These are phyloP conservation scores for Apodemus agrarius DNA, from an alignment of 2,797 vertebrate species.

Conservation along the genomic window DNA sequence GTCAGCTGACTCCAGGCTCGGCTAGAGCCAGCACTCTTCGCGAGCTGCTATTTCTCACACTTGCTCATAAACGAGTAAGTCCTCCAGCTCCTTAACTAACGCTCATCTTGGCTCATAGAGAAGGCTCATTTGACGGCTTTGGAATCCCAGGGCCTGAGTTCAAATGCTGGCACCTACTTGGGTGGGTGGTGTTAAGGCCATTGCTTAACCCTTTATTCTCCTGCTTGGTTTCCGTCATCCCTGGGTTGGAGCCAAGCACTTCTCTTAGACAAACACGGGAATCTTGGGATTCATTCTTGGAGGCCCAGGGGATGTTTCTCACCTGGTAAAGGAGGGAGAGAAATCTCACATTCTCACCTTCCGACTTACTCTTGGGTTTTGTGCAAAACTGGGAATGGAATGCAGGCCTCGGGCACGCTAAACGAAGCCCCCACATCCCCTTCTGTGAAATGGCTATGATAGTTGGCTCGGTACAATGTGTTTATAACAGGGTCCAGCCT, in stretches of 20 bases:
- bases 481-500: not conserved
- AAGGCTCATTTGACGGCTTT: not conserved
- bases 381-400: not conserved
- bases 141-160: not conserved
- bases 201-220: not conserved
- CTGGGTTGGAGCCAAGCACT: not conserved
- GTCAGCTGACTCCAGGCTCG: slow-evolving; percentile 54
- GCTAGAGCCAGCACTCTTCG: not conserved
- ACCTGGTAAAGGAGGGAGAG: not conserved
- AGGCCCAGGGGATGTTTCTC: too few species aligned
- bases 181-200: not conserved
- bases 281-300: not conserved
- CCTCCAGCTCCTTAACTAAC: not conserved
- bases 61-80: slow-evolving; percentile 5
- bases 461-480: not conserved
- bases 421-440: not conserved
- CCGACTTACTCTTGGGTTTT: not conserved
- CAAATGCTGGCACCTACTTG: not conserved
- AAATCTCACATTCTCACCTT: not conserved
- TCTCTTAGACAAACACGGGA: not conserved
- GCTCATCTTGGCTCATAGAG: not conserved
- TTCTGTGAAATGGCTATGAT: not conserved
- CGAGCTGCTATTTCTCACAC: not conserved
- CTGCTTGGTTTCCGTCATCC: not conserved
- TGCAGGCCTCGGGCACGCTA: not conserved